A percentile compares a stretch with the other conserved stretches of the same genome.
Conservation (phyloP, 2,888 invertebrate genomes). For the Perdita meconis region DNA sequence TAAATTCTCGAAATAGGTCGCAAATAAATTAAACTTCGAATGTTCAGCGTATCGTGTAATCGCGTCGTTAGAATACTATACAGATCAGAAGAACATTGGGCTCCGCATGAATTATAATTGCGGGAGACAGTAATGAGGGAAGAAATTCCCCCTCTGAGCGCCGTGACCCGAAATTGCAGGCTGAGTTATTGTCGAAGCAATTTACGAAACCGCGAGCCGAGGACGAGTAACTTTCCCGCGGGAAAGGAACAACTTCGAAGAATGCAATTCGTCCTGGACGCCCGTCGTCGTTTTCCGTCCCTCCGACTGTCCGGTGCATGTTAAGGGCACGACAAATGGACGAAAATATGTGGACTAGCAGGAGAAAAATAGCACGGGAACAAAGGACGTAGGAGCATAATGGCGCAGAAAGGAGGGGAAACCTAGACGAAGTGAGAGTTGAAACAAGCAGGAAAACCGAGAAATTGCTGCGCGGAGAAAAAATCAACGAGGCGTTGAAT, state of each 20-base stretch:
- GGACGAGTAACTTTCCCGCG: slow-evolving; percentile 14
- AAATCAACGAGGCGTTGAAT: background rate
- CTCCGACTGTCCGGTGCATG: slow-evolving; percentile 26
- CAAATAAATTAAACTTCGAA: slow-evolving; percentile 3
- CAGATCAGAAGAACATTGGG: background rate
- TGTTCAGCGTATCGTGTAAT: background rate
- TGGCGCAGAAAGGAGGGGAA: background rate
- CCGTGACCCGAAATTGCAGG: background rate
- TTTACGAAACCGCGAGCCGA: slow-evolving; percentile 30
- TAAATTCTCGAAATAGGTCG: background rate
- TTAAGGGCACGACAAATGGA: slow-evolving; percentile 4
- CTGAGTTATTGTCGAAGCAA: slow-evolving; percentile 42
- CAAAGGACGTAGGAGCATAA: background rate
- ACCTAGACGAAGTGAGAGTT: background rate
- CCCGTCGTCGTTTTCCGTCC: slow-evolving; percentile 24
- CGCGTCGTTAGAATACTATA: slow-evolving; percentile 19
- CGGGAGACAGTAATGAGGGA: slow-evolving; percentile 27
- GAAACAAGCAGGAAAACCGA: background rate
- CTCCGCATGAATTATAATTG: slow-evolving; percentile 28
- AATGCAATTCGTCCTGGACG: slow-evolving; percentile 38
- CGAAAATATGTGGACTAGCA: background rate
- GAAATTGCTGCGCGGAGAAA: background rate
- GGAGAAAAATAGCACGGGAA: background rate
- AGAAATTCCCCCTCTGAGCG: background rate
- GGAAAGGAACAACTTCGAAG: slow-evolving; percentile 15